Evolutionary conservation across 2,888 invertebrate genomes (phyloP), one percentile per base, ranked within the genome.

Genomic region (Polymixis flavicincta): DNA sequence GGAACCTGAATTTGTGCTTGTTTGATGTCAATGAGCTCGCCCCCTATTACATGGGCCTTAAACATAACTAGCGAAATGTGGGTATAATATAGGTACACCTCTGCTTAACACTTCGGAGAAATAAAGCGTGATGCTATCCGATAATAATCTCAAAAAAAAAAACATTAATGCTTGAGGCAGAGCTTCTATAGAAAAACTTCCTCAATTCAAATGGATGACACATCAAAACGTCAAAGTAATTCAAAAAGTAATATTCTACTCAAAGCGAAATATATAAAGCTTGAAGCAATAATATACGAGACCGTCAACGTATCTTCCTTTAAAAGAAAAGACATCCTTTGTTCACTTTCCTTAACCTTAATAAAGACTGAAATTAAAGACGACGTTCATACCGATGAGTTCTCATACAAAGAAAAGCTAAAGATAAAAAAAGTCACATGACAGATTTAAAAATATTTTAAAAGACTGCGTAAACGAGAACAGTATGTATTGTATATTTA

Each of bases 301-400:
- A 57, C 60, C 63, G 45, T 66, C 61, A 74, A 60, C 45, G 83
- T 78, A 60, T 72, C 57, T 57, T 37, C 32, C 71, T 68, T 61
- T 59, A 59, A 71, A 68, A 32, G 68, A 83, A 78, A 64, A 72
- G 13, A 50, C 17, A 37, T 64, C 52, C 61, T 74, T 76, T 85
- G 80, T 83, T 76, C 69, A n/a, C 50, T 83, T 71, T 70, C 57
- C 57, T 68, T 37, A 71, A 65, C 61, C 28, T 71, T 73, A 72
- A 80, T 83, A 84, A 63, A 55, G 64, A 52, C n/a, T 74, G 63
- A 76, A 80, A 83, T 83, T 72, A 80, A 83, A 83, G 22, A 25
- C 28, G 48, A 57, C 19, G 2, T 72, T 60, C 57, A n/a, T 65
- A 50, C 32, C 71, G 28, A 61, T 28, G 74, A 63, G 57, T 70